Evolutionary conservation across 2,113 vertebrate species (phyloP).

Genomic region (Chroicocephalus ridibundus): DNA sequence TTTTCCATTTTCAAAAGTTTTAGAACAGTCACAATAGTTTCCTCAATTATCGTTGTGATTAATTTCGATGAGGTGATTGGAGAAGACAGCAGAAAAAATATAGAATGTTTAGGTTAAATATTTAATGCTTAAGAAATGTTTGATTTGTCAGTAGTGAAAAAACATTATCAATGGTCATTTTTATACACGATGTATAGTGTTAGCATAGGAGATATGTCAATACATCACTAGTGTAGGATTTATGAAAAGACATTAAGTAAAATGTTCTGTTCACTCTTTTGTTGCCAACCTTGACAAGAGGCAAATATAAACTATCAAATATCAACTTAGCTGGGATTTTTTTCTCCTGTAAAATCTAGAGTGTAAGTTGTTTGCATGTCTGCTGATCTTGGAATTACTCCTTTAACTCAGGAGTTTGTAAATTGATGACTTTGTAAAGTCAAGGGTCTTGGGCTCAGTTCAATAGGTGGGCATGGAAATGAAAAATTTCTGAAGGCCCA

Average conservation of each 20-base stretch:
- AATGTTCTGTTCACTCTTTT: neutral
- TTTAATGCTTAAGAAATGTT: neutral
- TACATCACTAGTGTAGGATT: neutral
- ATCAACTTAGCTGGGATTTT: neutral
- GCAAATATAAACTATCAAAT: neutral
- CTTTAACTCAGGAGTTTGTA: neutral
- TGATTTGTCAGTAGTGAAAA: neutral
- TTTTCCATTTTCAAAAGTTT: neutral
- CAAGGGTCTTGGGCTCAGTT: neutral
- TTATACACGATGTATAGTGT: neutral
- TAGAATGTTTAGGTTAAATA: neutral
- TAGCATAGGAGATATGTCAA: neutral
- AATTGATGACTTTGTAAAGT: neutral
- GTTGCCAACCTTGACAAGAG: neutral
- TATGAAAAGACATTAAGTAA: neutral
- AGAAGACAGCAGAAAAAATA: neutral
- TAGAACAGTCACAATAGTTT: neutral
- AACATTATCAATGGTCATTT: neutral
- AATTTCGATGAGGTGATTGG: neutral
- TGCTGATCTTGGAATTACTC: neutral
- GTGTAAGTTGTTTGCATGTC: neutral
- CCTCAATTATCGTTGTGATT: neutral
- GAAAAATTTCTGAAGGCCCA: neutral
- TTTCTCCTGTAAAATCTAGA: neutral
- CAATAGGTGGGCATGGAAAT: neutral